A percentile compares a stretch with the other conserved stretches of the same genome.
Conservation (phyloP, 2,888 invertebrate species). For the Tipula lateralis region DNA sequence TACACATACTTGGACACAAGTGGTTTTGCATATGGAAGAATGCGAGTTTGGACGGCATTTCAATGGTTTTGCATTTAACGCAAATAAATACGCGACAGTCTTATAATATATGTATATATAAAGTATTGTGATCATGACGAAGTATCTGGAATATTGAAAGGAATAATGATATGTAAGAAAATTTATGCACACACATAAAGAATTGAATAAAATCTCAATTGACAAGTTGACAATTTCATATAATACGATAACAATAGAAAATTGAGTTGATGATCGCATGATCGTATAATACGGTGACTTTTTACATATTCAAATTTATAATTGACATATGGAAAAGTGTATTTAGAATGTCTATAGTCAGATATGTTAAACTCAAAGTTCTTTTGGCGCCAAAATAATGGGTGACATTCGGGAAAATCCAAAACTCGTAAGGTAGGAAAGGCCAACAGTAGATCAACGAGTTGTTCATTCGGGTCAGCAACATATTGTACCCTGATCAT, state of each 20-base stretch:
- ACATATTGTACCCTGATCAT: too few species aligned
- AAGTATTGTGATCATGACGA: neutral
- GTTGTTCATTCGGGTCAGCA: too few species aligned
- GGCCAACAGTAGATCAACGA: too few species aligned
- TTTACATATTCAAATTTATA: constrained; percentile 14
- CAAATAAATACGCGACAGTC: neutral
- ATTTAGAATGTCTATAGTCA: too few species aligned
- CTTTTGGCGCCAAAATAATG: too few species aligned
- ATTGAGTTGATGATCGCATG: neutral
- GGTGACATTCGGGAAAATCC: too few species aligned
- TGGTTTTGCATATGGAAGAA: neutral
- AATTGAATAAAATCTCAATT: neutral
- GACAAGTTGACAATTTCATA: neutral
- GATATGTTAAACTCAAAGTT: too few species aligned
- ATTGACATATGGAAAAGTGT: neutral
- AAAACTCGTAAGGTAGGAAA: too few species aligned
- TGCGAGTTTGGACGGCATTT: neutral
- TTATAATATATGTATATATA: too few species aligned
- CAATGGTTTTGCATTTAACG: neutral
- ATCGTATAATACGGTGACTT: neutral
- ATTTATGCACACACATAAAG: neutral
- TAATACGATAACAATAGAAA: neutral
- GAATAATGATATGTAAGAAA: neutral
- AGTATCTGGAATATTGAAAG: neutral
- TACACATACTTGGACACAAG: neutral